These are phyloP conservation scores for Maniola jurtina DNA, from an alignment of 1,140 invertebrate genomes.

Conservation along the genomic window DNA sequence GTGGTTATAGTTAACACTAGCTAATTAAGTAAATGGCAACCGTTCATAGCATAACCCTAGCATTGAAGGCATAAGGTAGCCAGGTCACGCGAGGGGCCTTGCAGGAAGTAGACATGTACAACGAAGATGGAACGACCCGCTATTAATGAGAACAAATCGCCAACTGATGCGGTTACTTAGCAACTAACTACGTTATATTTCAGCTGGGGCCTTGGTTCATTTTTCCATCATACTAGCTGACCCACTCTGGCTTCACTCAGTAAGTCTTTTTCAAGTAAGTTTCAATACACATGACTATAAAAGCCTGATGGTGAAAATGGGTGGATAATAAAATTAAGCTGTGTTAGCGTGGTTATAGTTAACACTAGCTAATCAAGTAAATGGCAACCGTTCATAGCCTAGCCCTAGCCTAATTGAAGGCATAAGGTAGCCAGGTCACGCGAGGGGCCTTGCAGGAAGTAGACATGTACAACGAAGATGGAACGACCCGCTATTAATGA, in stretches of 20 bases:
- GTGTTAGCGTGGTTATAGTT: neutral
- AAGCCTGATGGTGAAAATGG: no score
- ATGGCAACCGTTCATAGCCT: neutral
- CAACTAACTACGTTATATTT: neutral
- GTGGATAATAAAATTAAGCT: no score
- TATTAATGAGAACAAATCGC: slow-evolving; percentile 2
- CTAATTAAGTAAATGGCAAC: no score
- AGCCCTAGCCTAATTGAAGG: neutral
- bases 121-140: neutral
- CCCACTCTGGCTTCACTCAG: neutral
- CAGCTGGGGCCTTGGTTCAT: neutral
- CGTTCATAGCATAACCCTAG: no score
- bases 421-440: slow-evolving; percentile 1
- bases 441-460: no score
- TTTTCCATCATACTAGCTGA: neutral
- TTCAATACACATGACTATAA: no score
- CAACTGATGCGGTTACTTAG: neutral
- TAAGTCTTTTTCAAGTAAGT: no score
- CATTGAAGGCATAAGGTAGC: no score
- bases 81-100: slow-evolving; percentile 7
- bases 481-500: neutral
- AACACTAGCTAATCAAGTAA: slow-evolving; percentile 1
- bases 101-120: neutral
- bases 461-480: neutral
- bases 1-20: no score